Conservation (phyloP, 2,888 invertebrate species). For the Lysandra bellargus region DNA sequence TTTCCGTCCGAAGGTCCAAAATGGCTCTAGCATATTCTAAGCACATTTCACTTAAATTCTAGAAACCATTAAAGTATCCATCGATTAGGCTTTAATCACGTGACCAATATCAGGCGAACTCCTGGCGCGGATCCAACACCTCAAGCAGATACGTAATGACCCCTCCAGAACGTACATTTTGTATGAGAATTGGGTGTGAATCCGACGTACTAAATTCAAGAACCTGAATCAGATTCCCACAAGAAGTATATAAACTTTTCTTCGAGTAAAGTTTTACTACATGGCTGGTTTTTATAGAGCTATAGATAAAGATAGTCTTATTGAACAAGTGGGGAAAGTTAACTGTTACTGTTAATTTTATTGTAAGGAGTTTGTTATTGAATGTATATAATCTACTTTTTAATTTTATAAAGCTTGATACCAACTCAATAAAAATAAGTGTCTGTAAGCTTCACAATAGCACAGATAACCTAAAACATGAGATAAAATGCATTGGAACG, state of each 20-base stretch:
- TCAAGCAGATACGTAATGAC: not conserved
- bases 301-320: too few species aligned
- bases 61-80: not conserved
- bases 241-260: not conserved
- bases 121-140: slow-evolving; percentile 3
- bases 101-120: slow-evolving; percentile 5
- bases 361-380: not conserved
- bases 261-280: not conserved
- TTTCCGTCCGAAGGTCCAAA: not conserved
- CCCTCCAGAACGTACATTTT: slow-evolving; percentile 1
- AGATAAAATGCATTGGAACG: slow-evolving; percentile 1
- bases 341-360: too few species aligned
- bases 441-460: too few species aligned
- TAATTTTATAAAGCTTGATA: not conserved
- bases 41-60: not conserved
- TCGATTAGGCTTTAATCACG: slow-evolving; percentile 17
- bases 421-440: not conserved
- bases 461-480: not conserved
- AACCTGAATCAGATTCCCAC: not conserved
- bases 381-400: too few species aligned
- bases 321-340: too few species aligned
- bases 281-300: not conserved
- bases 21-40: not conserved
- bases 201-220: not conserved
- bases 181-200: slow-evolving; percentile 17